Conservation (phyloP, 1,140 invertebrate genomes). For the Wiebesia pumilae region DNA sequence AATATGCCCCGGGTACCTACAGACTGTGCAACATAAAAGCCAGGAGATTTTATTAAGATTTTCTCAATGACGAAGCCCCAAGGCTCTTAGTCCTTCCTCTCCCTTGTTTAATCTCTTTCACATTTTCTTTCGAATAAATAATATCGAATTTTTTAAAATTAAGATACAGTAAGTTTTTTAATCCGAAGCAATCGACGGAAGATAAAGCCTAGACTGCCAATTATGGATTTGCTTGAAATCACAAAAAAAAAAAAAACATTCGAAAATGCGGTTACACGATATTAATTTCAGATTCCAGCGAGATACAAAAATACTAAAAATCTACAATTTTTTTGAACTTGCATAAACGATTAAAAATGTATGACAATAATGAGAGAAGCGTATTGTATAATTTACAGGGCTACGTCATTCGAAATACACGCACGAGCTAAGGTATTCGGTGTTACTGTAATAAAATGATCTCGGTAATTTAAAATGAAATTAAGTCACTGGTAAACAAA, state of each 20-base stretch:
- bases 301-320: too few relatives aligned
- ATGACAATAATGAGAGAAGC: too few relatives aligned
- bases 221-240: neutral
- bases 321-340: too few relatives aligned
- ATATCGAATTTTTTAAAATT: neutral
- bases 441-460: too few relatives aligned
- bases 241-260: neutral
- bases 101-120: neutral
- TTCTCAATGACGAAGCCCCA: constrained; percentile 30
- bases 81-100: neutral
- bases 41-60: constrained; percentile 46
- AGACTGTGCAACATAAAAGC: constrained; percentile 19
- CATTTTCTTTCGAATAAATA: neutral
- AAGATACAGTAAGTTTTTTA: neutral
- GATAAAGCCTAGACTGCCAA: neutral
- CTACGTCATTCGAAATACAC: too few relatives aligned
- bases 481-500: too few relatives aligned
- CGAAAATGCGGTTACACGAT: too few relatives aligned
- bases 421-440: too few relatives aligned
- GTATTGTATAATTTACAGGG: too few relatives aligned
- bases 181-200: neutral
- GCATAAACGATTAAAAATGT: too few relatives aligned
- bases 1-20: neutral
- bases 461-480: too few relatives aligned
- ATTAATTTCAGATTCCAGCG: too few relatives aligned